Percentiles rank a stretch among this genome's conserved stretches.
These are phyloP conservation scores for Eupithecia dodoneata DNA, from an alignment of 2,888 invertebrate genomes.

Conservation along the genomic window DNA sequence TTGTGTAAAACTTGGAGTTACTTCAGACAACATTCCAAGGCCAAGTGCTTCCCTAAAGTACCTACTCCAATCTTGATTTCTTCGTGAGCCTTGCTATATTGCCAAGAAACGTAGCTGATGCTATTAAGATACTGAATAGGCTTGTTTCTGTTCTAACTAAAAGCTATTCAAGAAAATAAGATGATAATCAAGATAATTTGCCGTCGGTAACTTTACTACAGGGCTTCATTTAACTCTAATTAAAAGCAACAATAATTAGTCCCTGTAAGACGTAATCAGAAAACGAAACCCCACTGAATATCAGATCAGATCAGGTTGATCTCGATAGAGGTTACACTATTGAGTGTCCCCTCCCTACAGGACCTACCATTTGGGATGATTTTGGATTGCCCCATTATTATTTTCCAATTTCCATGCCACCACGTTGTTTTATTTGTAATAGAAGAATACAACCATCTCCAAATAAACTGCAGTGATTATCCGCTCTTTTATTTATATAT, in stretches of 20 bases:
- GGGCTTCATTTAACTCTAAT: conserved; percentile 4
- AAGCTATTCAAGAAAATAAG: conserved; percentile 17
- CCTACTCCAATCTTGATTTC: background rate
- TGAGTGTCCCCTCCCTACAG: no score
- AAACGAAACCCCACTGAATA: background rate
- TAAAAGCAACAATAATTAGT: background rate
- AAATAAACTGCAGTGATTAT: no score
- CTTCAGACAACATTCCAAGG: background rate
- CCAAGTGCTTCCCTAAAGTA: background rate
- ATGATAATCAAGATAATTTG: conserved; percentile 14
- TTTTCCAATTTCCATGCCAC: no score
- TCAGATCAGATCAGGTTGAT: background rate
- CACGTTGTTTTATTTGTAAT: no score
- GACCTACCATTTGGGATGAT: no score
- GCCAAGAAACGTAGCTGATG: conserved; percentile 14
- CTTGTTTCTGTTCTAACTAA: conserved; percentile 7
- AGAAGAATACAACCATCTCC: no score
- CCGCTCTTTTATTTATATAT: no score
- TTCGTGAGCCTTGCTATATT: conserved; percentile 1
- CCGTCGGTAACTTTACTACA: background rate
- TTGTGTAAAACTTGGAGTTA: no score
- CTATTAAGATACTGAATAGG: conserved; percentile 20
- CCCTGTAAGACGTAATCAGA: background rate
- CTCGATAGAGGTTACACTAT: no score
- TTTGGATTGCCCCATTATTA: no score